These are phyloP conservation scores for Petrocephalus zakoni DNA, from an alignment of 2,113 vertebrate genomes.

Conservation along the genomic window DNA sequence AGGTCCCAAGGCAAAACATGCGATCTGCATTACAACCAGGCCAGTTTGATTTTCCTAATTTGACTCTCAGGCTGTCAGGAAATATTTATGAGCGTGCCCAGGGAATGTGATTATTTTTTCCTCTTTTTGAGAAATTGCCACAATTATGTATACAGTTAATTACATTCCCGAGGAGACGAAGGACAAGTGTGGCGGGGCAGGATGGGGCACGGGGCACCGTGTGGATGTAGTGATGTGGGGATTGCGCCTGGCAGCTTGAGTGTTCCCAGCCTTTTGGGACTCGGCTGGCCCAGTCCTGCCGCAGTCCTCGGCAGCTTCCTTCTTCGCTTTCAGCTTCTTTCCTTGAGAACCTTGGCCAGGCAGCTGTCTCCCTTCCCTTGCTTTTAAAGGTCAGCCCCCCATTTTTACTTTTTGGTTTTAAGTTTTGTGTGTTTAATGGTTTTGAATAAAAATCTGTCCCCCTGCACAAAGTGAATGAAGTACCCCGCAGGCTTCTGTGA, in stretches of 20 bases:
- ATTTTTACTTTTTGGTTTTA: background rate
- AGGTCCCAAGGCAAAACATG: constrained; percentile 54
- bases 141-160: constrained; percentile 39
- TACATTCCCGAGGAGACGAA: constrained; percentile 23
- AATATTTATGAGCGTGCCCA: constrained; percentile 48
- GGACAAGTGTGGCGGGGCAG: constrained; percentile 16
- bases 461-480: background rate
- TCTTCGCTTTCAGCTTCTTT: constrained; percentile 15
- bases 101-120: constrained; percentile 33
- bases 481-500: background rate
- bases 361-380: too few relatives aligned
- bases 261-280: constrained; percentile 21
- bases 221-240: constrained; percentile 32
- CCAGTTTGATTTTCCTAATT: constrained; percentile 58
- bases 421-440: background rate
- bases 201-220: constrained; percentile 15
- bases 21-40: constrained; percentile 53
- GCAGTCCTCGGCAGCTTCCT: background rate
- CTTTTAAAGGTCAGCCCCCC: background rate
- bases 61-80: constrained; percentile 54
- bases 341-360: background rate
- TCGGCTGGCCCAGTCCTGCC: background rate
- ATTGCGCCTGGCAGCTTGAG: constrained; percentile 39
- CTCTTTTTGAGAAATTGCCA: constrained; percentile 40
- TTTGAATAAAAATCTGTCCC: background rate